Evolutionary conservation across 2,888 invertebrate genomes (phyloP), one percentile per base, ranked within the genome.

Genomic region (Thymelicus sylvestris): DNA sequence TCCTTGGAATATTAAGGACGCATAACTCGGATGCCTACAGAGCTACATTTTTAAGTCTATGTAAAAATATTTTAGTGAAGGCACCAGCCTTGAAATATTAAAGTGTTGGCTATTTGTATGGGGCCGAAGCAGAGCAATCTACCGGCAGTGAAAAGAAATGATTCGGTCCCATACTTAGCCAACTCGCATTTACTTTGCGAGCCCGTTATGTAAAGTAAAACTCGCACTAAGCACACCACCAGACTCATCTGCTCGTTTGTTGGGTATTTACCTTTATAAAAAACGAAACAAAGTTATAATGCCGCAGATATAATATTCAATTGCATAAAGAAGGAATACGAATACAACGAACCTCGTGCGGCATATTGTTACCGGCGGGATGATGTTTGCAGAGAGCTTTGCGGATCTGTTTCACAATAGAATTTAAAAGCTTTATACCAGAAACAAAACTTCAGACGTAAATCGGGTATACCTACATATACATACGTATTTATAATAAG

Each of bases 371-470:
- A 63, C 47, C 48, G 44, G 63, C 63, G 24, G 47, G 31, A 48
- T 48, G 31, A 63, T 63, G 24, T 63, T 63, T 41, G 63, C 63
- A 48, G 48, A 63, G 31, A 63, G 63, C 47, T 48, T 48, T 63
- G 48, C 48, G 48, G 63, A 55, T 19, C 48, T 31, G 63, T 63
- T 63, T 24, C n/a, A 63, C 63, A 48, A 63, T 48, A 48, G 63
- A 31, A 47, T 63, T 63, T 48, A 48, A 63, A 63, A 63, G 63
- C 48, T 62, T 24, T 47, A 19, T 62, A 7, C 24, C 47, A 31
- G 48, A 31, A 63, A 63, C 63, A 48, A 48, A 48, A 48, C 1
- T 7, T 31, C 10, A 48, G 48, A 10, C 31, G 13, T 6, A 48
- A 31, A 41, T 41, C n/a, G n/a, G n/a, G 10, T 61, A 61, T 41